These are phyloP conservation scores for Ornithorhynchus anatinus DNA, from an alignment of 2,113 vertebrate genomes.

Conservation along the genomic window DNA sequence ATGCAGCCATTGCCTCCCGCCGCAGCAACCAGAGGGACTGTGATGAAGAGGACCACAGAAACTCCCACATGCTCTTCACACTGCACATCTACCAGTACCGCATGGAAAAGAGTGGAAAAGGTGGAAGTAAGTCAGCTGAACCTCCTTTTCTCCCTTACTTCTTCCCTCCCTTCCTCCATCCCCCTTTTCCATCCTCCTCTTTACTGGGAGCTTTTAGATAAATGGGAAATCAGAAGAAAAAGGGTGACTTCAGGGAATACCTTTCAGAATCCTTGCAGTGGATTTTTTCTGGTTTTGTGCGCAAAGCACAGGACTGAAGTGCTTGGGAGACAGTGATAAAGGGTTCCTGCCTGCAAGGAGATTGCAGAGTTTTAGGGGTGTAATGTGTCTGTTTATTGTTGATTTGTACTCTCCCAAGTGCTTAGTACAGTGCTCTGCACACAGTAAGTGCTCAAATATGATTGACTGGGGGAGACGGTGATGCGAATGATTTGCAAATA, in stretches of 20 bases:
- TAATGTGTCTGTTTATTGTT: too few relatives aligned
- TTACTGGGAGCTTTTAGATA: not conserved
- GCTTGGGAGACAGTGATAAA: too few relatives aligned
- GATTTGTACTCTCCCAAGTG: too few relatives aligned
- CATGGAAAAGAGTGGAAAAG: slow-evolving; percentile 96
- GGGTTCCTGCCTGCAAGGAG: too few relatives aligned
- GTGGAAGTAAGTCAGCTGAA: slow-evolving; percentile 84
- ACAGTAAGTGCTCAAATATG: too few relatives aligned
- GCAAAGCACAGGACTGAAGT: not conserved
- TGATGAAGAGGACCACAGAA: slow-evolving; percentile 89
- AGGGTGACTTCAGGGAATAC: not conserved
- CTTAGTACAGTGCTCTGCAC: too few relatives aligned
- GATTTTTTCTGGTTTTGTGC: not conserved
- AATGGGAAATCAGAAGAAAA: not conserved
- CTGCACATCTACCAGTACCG: slow-evolving; percentile 98
- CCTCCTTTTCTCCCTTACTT: not conserved
- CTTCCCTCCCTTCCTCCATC: not conserved
- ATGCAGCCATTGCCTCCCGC: slow-evolving; percentile 90
- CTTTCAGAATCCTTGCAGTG: fast-evolving
- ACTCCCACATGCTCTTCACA: slow-evolving; percentile 98
- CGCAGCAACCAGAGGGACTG: slow-evolving; percentile 83
- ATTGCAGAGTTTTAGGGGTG: too few relatives aligned
- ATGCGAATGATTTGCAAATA: too few relatives aligned
- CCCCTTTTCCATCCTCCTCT: fast-evolving
- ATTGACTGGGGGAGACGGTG: too few relatives aligned